Percentiles rank a stretch among this genome's conserved stretches.
Evolutionary conservation across 2,113 vertebrate genomes (phyloP).

Genomic region (Pelecanus crispus): DNA sequence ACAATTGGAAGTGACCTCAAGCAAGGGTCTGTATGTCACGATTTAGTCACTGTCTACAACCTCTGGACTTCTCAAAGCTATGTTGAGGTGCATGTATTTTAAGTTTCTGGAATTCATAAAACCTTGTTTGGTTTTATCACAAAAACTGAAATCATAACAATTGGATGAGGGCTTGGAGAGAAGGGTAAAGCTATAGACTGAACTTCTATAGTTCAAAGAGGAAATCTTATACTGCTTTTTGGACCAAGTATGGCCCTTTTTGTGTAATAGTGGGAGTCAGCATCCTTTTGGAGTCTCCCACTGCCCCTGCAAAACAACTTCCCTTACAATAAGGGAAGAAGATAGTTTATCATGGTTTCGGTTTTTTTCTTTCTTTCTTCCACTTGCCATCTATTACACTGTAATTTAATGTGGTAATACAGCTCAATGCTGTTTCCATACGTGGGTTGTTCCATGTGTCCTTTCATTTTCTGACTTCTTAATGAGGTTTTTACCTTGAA

Average conservation of each 20-base stretch:
- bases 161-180: background rate
- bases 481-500: background rate
- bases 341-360: background rate
- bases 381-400: background rate
- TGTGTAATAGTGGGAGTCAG: background rate
- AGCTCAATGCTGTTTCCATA: background rate
- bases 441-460: background rate
- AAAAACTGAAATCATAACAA: background rate
- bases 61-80: background rate
- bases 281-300: background rate
- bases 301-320: background rate
- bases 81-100: background rate
- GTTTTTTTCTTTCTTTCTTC: too few relatives aligned
- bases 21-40: background rate
- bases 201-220: background rate
- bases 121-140: background rate
- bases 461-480: background rate
- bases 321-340: background rate
- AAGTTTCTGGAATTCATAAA: background rate
- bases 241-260: background rate
- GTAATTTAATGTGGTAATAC: background rate
- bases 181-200: background rate
- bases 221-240: background rate
- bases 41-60: background rate
- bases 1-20: background rate